A percentile compares a stretch with the other conserved stretches of the same genome.
Conservation (phyloP, 2,113 vertebrate species). For the Hippocampus guttulatus region DNA sequence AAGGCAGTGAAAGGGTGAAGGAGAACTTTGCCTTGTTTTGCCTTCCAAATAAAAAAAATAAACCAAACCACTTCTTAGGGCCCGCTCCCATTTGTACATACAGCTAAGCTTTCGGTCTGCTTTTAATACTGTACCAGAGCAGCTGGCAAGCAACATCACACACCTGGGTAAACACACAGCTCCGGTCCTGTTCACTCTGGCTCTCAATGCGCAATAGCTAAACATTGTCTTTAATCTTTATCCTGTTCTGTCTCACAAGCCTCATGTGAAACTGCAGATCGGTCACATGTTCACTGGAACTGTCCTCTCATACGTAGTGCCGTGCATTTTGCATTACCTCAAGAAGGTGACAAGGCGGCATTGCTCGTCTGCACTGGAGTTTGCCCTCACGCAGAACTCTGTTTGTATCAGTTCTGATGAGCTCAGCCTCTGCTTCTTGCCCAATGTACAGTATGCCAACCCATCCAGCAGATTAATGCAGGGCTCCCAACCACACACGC, state of each 20-base stretch:
- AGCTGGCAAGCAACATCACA: slow-evolving; percentile 65
- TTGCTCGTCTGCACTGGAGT: slow-evolving; percentile 31
- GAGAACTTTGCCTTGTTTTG: slow-evolving; percentile 35
- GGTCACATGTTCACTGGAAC: slow-evolving; percentile 51
- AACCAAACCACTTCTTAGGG: slow-evolving; percentile 47
- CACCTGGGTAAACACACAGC: slow-evolving; percentile 74
- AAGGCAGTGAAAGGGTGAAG: slow-evolving; percentile 22
- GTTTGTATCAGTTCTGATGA: slow-evolving; percentile 53
- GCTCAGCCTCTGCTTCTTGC: slow-evolving; percentile 48
- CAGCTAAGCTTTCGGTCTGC: slow-evolving; percentile 57
- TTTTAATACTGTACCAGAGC: slow-evolving; percentile 65
- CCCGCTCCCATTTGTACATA: slow-evolving; percentile 53
- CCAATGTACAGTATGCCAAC: slow-evolving; percentile 7
- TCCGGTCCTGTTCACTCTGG: slow-evolving; percentile 37
- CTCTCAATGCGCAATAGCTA: slow-evolving; percentile 33
- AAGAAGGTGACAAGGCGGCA: slow-evolving; percentile 51
- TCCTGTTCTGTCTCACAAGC: slow-evolving; percentile 52
- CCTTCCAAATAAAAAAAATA: slow-evolving; percentile 49
- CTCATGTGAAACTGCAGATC: slow-evolving; percentile 44
- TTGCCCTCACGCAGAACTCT: slow-evolving; percentile 38
- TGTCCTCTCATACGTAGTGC: slow-evolving; percentile 49
- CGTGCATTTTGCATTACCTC: slow-evolving; percentile 61
- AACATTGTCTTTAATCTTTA: slow-evolving; percentile 55
- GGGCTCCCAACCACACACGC: slow-evolving; percentile 31
- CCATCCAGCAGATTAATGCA: slow-evolving; percentile 41